A percentile compares a stretch with the other conserved stretches of the same genome.
Conservation (phyloP, 2,888 invertebrate species). For the Schrankia costaestrigalis region DNA sequence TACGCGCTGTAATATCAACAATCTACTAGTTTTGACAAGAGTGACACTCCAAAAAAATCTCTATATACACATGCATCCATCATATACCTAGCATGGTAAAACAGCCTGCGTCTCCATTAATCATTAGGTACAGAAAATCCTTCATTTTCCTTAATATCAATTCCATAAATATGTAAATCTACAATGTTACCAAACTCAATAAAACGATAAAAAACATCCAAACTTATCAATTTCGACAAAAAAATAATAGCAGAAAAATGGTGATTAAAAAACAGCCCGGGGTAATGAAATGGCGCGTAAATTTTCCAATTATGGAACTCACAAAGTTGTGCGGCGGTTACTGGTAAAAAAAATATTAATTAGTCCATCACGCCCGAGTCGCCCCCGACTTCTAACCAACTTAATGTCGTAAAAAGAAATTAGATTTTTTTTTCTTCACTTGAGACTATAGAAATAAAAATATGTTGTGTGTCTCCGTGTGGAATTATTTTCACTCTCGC, state of each 20-base stretch:
- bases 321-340: constrained; percentile 42
- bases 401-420: constrained; percentile 37
- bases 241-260: constrained; percentile 42
- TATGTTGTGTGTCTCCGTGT: constrained; percentile 30
- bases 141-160: no score
- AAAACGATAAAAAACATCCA: constrained; percentile 3
- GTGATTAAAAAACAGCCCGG: constrained; percentile 55
- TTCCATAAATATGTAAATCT: no score
- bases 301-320: constrained; percentile 67
- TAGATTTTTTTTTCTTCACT: constrained; percentile 29
- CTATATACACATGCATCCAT: no score
- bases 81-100: no score
- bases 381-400: constrained; percentile 32
- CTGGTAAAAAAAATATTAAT: constrained; percentile 70
- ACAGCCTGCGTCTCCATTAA: no score
- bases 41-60: no score
- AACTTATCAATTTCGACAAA: no score
- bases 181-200: constrained; percentile 4
- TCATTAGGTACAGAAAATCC: no score
- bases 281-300: constrained; percentile 65
- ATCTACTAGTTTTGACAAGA: no score
- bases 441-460: constrained; percentile 30
- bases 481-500: constrained; percentile 32
- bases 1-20: no score
- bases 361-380: constrained; percentile 56